Evolutionary conservation across 2,797 vertebrate genomes (phyloP).

Genomic region (Pseudochirops cupreus): DNA sequence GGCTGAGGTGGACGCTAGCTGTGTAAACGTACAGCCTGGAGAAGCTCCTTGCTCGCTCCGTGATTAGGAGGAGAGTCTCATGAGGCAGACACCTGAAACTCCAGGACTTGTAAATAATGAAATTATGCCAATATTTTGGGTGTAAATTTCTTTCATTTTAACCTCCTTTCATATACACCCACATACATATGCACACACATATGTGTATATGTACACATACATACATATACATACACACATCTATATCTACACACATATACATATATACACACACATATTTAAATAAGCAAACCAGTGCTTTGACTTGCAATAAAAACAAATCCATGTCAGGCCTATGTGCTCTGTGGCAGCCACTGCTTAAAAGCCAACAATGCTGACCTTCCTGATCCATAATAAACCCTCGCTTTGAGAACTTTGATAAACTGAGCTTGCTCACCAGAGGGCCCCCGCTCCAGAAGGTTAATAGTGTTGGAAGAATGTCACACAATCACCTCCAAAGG

Average conservation of each 20-base stretch:
- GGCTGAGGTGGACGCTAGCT: background rate
- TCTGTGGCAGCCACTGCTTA: background rate
- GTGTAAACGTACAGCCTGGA: background rate
- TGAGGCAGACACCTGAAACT: background rate
- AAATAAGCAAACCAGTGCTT: background rate
- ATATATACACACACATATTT: no score
- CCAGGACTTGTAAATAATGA: background rate
- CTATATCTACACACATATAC: no score
- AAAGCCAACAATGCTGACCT: background rate
- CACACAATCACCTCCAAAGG: background rate
- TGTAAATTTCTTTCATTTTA: background rate
- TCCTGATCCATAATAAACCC: background rate
- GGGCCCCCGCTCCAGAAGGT: background rate
- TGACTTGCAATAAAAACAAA: background rate
- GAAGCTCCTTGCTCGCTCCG: background rate
- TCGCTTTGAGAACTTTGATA: background rate
- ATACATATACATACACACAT: no score
- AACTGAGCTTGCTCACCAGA: background rate
- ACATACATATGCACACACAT: no score
- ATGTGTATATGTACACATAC: no score
- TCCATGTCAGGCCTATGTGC: background rate
- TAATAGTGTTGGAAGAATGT: background rate
- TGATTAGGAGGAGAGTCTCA: background rate
- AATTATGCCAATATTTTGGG: background rate
- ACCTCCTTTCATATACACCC: background rate